A percentile compares a stretch with the other conserved stretches of the same genome.
Conservation (phyloP, 1,140 invertebrate species). For the Laupala kohalensis region DNA sequence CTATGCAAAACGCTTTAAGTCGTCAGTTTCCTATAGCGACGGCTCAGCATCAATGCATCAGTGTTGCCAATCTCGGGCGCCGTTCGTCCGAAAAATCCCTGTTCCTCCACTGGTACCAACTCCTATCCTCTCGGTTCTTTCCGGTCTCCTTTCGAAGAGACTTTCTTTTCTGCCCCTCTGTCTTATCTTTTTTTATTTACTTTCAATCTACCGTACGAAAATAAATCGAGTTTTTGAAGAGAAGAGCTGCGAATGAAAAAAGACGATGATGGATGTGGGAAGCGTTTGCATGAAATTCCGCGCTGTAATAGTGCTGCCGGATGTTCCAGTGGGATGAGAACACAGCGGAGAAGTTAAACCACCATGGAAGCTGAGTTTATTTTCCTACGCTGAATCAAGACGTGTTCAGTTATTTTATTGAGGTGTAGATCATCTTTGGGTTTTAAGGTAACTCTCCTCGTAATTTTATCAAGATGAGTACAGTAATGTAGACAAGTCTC, state of each 20-base stretch:
- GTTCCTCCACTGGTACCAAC: neutral
- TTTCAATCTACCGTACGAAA: neutral
- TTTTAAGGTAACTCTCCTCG: too few relatives aligned
- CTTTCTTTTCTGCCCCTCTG: neutral
- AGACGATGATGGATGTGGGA: neutral
- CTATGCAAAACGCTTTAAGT: neutral
- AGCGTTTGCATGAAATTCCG: neutral
- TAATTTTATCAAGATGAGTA: too few relatives aligned
- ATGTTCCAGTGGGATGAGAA: neutral
- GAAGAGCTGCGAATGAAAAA: neutral
- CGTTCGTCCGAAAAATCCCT: neutral
- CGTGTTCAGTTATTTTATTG: too few relatives aligned
- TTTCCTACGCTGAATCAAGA: neutral
- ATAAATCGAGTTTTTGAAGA: neutral
- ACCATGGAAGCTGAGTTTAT: neutral
- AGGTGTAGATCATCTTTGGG: too few relatives aligned
- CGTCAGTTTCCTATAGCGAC: neutral
- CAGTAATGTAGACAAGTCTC: too few relatives aligned
- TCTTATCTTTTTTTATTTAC: neutral
- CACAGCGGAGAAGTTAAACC: neutral
- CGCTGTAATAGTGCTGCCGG: neutral
- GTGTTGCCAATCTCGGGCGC: neutral
- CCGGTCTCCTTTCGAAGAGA: neutral
- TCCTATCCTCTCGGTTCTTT: neutral
- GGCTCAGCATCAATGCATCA: neutral